Percentiles rank a stretch among this genome's conserved stretches.
Evolutionary conservation across 1,140 invertebrate species (phyloP).

Genomic region (Lordiphosa mommai): DNA sequence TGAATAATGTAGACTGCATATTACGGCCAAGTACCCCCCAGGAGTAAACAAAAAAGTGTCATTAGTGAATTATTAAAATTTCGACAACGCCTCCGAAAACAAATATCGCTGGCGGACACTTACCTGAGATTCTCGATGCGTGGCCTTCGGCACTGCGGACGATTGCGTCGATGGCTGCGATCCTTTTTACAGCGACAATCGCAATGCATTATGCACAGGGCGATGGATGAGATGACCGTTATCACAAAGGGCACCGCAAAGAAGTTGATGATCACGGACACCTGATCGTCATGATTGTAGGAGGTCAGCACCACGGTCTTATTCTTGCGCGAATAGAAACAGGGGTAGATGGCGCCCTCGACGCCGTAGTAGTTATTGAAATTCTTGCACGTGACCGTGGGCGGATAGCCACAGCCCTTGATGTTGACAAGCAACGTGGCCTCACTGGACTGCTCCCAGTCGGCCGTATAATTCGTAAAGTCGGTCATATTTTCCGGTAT

Average conservation of each 20-base stretch:
- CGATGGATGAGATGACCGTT: slow-evolving; percentile 89
- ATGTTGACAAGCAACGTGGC: slow-evolving; percentile 88
- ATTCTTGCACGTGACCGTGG: slow-evolving; percentile 89
- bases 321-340: slow-evolving; percentile 91
- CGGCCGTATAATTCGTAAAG: slow-evolving; percentile 69
- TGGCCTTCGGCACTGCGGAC: slow-evolving; percentile 80
- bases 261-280: slow-evolving; percentile 88
- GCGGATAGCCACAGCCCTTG: slow-evolving; percentile 94
- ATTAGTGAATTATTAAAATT: slow-evolving; percentile 71
- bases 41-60: slow-evolving; percentile 25
- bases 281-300: slow-evolving; percentile 89
- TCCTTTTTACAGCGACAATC: slow-evolving; percentile 85
- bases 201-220: slow-evolving; percentile 91
- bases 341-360: slow-evolving; percentile 89
- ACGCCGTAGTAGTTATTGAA: slow-evolving; percentile 88
- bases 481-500: slow-evolving; percentile 78
- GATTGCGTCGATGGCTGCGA: slow-evolving; percentile 80
- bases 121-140: slow-evolving; percentile 84
- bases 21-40: slow-evolving; percentile 30
- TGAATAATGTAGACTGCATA: slow-evolving; percentile 65
- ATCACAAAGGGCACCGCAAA: slow-evolving; percentile 90
- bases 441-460: slow-evolving; percentile 81
- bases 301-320: slow-evolving; percentile 88
- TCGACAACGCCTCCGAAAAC: slow-evolving; percentile 24
- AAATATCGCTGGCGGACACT: slow-evolving; percentile 51